Evolutionary conservation across 2,797 vertebrate species (phyloP).

Genomic region (Natrix natrix): DNA sequence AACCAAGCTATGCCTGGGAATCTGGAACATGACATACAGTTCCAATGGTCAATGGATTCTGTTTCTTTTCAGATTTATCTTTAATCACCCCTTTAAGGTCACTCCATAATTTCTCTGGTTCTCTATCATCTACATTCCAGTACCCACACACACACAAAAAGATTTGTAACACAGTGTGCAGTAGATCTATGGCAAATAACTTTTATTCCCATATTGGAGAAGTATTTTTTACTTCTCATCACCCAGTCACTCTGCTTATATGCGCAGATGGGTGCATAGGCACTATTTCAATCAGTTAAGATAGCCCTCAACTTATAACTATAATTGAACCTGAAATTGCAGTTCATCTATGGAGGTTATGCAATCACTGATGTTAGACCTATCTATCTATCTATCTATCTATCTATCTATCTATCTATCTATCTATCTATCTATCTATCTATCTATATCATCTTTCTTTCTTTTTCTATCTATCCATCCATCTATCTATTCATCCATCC

Average conservation of each 20-base stretch:
- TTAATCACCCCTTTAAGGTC: background rate
- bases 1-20: background rate
- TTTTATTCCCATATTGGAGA: background rate
- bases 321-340: background rate
- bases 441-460: too few relatives aligned
- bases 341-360: background rate
- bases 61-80: background rate
- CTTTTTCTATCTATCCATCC: too few relatives aligned
- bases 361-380: background rate
- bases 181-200: background rate
- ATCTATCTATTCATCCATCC: too few relatives aligned
- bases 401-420: too few relatives aligned
- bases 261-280: background rate
- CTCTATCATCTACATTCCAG: background rate
- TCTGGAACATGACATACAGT: background rate
- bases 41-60: background rate
- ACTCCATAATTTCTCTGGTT: background rate
- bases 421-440: too few relatives aligned
- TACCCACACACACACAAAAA: background rate
- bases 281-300: background rate
- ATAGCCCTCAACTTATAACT: background rate
- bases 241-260: background rate
- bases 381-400: too few relatives aligned
- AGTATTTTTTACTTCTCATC: too few relatives aligned
- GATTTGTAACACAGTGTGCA: background rate